Conservation (phyloP, 2,888 invertebrate genomes). For the Aquatica leii region DNA sequence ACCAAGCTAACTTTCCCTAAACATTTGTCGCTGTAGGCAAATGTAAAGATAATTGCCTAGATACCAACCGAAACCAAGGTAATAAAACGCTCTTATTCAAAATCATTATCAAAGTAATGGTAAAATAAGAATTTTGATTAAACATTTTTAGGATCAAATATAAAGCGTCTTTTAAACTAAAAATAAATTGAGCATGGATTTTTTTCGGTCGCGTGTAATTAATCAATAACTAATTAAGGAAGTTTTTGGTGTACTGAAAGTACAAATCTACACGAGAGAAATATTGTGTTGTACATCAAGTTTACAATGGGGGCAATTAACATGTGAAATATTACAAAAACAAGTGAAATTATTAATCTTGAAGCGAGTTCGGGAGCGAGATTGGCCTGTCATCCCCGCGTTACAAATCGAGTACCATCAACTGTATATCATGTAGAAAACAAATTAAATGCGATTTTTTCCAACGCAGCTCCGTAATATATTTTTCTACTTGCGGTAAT, state of each 20-base stretch:
- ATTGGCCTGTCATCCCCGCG: conserved; percentile 58
- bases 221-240: conserved; percentile 27
- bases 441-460: conserved; percentile 44
- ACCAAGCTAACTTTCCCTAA: too few species aligned
- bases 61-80: too few species aligned
- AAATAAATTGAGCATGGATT: too few species aligned
- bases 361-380: conserved; percentile 56
- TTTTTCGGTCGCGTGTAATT: neutral
- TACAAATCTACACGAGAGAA: conserved; percentile 22
- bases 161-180: too few species aligned
- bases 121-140: too few species aligned
- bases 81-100: too few species aligned
- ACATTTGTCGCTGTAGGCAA: too few species aligned
- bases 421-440: conserved; percentile 55
- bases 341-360: conserved; percentile 61
- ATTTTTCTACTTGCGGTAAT: neutral
- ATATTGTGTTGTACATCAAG: conserved; percentile 14
- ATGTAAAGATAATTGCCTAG: too few species aligned
- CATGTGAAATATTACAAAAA: conserved; percentile 60
- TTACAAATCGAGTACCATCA: conserved; percentile 57
- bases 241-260: conserved; percentile 21
- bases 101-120: too few species aligned
- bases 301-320: conserved; percentile 52
- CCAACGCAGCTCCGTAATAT: neutral
- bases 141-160: too few species aligned